phyloP scores from a whole-genome alignment of 1,140 invertebrate species.

The Geopemphigus sp. region DNA sequence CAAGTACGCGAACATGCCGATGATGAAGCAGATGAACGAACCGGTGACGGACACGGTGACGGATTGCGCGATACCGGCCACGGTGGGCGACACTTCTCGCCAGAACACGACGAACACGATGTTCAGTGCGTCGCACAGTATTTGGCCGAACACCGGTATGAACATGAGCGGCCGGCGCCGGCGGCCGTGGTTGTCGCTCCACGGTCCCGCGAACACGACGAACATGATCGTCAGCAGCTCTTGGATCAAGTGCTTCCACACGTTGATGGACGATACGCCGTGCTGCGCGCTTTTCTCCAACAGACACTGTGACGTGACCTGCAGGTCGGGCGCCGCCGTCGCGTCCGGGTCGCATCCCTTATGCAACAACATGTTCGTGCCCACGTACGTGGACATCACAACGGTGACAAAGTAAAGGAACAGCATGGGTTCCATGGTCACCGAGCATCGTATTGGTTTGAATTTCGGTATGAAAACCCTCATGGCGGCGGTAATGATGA shows the following conservation, averaged over 20 bases:
- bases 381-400: not conserved
- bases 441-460: not conserved
- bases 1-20: conserved; percentile 35
- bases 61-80: conserved; percentile 2
- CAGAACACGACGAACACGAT: not conserved
- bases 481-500: too few species aligned
- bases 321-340: conserved; percentile 17
- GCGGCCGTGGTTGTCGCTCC: conserved; percentile 52
- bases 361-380: conserved; percentile 26
- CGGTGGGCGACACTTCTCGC: conserved; percentile 9
- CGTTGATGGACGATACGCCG: conserved; percentile 26
- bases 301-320: not conserved
- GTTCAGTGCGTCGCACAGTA: conserved; percentile 4
- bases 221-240: conserved; percentile 19
- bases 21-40: conserved; percentile 8
- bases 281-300: conserved; percentile 23
- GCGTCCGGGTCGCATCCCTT: conserved; percentile 31
- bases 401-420: conserved; percentile 12
- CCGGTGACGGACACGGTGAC: not conserved
- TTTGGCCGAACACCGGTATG: conserved; percentile 54
- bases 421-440: conserved; percentile 35
- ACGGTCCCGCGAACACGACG: conserved; percentile 53
- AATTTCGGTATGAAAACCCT: not conserved
- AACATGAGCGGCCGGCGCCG: conserved; percentile 57
- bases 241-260: conserved; percentile 10